These are phyloP conservation scores for Caprella mutica DNA, from an alignment of 2,888 invertebrate genomes.

Conservation along the genomic window DNA sequence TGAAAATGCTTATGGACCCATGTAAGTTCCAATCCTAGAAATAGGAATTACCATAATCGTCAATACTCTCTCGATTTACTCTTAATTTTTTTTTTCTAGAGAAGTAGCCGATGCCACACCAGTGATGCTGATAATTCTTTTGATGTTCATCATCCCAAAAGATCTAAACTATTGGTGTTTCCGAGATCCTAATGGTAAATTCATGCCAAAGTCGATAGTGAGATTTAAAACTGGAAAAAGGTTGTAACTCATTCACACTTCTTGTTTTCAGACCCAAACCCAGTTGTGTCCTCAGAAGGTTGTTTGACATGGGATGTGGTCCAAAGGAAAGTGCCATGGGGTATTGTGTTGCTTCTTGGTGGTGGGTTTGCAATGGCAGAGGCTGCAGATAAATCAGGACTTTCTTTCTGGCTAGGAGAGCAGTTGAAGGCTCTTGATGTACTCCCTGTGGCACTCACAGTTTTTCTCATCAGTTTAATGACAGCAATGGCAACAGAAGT, in stretches of 20 bases:
- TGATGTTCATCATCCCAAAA: conserved; percentile 55
- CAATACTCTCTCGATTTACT: background rate
- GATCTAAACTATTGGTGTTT: conserved; percentile 27
- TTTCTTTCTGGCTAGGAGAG: conserved; percentile 62
- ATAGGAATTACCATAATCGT: background rate
- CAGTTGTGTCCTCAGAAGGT: background rate
- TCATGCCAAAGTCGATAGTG: too few species aligned
- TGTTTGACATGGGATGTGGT: conserved; percentile 27
- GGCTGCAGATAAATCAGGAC: conserved; percentile 64
- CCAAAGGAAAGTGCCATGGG: conserved; percentile 72
- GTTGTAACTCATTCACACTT: too few species aligned
- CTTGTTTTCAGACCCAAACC: conserved; percentile 5
- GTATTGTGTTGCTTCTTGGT: conserved; percentile 70
- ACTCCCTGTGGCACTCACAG: conserved; percentile 53
- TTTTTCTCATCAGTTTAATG: conserved; percentile 65
- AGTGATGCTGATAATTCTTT: conserved; percentile 66
- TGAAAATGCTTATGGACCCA: conserved; percentile 5
- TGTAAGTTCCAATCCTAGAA: background rate
- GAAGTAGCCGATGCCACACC: conserved; percentile 42
- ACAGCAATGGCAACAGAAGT: conserved; percentile 77
- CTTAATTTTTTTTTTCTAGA: background rate
- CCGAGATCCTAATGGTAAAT: conserved; percentile 20
- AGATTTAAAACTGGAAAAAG: too few species aligned
- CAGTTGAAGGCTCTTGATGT: conserved; percentile 48
- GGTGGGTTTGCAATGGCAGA: conserved; percentile 86